phyloP scores from a whole-genome alignment of 2,797 vertebrate genomes.

The Chloroceryle inda region DNA sequence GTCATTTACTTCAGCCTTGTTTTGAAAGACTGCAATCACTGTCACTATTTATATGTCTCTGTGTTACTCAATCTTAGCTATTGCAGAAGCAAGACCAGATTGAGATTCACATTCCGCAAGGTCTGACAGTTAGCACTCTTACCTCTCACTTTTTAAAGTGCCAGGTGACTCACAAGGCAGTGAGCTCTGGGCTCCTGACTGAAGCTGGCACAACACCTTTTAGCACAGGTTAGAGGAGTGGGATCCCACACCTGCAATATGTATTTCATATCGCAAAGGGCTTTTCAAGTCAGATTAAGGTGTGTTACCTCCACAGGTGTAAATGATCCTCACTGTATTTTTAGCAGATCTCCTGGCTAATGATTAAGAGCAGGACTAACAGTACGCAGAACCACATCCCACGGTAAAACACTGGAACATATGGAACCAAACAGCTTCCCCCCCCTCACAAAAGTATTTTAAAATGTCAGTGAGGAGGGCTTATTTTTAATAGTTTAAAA shows the following conservation, averaged over 20 bases:
- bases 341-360: background rate
- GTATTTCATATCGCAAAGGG: background rate
- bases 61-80: background rate
- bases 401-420: background rate
- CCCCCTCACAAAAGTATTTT: background rate
- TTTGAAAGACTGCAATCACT: background rate
- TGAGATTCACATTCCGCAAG: background rate
- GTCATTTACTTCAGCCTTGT: background rate
- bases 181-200: fast-evolving
- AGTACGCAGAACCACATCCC: background rate
- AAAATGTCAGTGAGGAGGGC: background rate
- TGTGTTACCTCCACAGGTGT: background rate
- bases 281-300: background rate
- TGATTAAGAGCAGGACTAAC: background rate
- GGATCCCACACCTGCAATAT: background rate
- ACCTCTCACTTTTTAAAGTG: background rate
- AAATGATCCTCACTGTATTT: background rate
- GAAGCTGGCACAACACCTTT: background rate
- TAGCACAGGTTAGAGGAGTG: background rate
- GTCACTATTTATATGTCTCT: background rate
- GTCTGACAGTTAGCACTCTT: background rate
- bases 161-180: background rate
- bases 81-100: background rate
- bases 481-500: background rate
- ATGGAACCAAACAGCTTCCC: fast-evolving